A percentile compares a stretch with the other conserved stretches of the same genome.
These are phyloP conservation scores for Neopelma chrysocephalum DNA, from an alignment of 2,797 vertebrate genomes.

Conservation along the genomic window DNA sequence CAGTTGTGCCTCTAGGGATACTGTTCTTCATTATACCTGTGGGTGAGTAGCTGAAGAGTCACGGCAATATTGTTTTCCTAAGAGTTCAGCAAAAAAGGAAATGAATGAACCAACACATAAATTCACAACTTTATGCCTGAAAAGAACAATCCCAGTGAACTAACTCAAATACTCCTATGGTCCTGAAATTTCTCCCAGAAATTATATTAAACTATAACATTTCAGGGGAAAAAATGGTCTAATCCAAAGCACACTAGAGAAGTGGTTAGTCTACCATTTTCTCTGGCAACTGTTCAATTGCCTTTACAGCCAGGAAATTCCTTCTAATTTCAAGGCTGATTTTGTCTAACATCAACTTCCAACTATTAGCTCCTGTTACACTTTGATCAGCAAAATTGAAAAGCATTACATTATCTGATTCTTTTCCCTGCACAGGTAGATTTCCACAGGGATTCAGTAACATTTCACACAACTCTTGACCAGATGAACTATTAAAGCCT, in stretches of 20 bases:
- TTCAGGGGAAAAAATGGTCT: not conserved
- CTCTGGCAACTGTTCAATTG: not conserved
- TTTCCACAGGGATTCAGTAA: not conserved
- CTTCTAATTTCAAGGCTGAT: not conserved
- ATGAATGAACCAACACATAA: not conserved
- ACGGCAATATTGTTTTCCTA: not conserved
- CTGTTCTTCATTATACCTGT: not conserved
- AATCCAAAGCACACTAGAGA: not conserved
- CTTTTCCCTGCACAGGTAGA: not conserved
- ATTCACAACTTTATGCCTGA: not conserved
- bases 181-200: not conserved
- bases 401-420: not conserved
- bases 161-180: not conserved
- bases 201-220: not conserved
- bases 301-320: not conserved
- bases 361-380: not conserved
- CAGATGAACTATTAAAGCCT: not conserved
- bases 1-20: not conserved
- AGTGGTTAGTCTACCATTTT: not conserved
- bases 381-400: not conserved
- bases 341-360: not conserved
- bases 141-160: not conserved
- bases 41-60: not conserved
- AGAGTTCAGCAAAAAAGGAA: not conserved
- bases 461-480: not conserved